A percentile compares a stretch with the other conserved stretches of the same genome.
Evolutionary conservation across 2,113 vertebrate genomes (phyloP).

Genomic region (Rhodinocichla rosea): DNA sequence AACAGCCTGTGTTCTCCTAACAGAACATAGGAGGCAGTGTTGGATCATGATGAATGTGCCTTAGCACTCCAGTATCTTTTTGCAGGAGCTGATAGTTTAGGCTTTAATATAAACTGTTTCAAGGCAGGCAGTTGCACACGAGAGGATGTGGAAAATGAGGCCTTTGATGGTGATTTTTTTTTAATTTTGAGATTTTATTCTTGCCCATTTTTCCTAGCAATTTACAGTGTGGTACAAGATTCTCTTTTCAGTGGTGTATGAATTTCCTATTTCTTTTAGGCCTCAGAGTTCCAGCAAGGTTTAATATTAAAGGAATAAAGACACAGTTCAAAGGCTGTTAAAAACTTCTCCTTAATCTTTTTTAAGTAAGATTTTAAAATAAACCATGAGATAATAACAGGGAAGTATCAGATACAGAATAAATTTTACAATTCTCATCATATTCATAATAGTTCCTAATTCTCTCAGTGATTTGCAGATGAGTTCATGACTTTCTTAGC

Average conservation of each 20-base stretch:
- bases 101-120: background rate
- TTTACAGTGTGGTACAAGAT: background rate
- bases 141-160: background rate
- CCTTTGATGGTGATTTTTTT: background rate
- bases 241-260: background rate
- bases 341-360: background rate
- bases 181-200: background rate
- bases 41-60: background rate
- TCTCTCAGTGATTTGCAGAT: background rate
- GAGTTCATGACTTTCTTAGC: background rate
- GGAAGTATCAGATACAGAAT: background rate
- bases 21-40: slow-evolving; percentile 10
- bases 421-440: background rate
- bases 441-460: background rate
- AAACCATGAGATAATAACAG: background rate
- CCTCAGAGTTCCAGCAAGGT: background rate
- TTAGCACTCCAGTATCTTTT: background rate
- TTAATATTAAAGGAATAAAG: background rate
- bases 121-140: background rate
- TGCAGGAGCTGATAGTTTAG: background rate
- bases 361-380: background rate
- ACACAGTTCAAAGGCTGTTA: background rate
- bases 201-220: background rate
- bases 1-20: background rate
- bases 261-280: background rate